phyloP scores from a whole-genome alignment of 30 jellyfish, hydroid and myxozoan genomes.

The Phacellophora camtschatica region DNA sequence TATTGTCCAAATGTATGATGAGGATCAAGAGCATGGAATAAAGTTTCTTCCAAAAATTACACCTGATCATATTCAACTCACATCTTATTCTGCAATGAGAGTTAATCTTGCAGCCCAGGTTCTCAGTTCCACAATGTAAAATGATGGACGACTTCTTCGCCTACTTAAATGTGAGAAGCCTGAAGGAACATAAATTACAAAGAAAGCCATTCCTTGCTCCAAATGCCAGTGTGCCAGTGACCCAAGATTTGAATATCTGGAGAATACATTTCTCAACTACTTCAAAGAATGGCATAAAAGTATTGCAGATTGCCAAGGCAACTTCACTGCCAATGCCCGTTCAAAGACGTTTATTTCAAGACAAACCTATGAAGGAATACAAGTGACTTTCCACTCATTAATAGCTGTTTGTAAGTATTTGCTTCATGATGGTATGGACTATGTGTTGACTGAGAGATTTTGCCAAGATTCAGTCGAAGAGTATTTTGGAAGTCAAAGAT shows the following conservation, averaged over 20 bases:
- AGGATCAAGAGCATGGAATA: conserved; percentile 3
- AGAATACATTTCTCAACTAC: conserved; percentile 8
- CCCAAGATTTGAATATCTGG: conserved; percentile 2
- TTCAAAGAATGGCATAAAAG: conserved; percentile 25
- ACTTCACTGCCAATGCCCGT: conserved; percentile 12
- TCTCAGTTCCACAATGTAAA: conserved; percentile 6
- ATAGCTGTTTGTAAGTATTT: neutral
- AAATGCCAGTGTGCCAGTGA: neutral
- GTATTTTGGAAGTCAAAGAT: conserved; percentile 31
- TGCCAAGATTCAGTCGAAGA: neutral
- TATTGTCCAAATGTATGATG: neutral
- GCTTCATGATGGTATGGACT: neutral
- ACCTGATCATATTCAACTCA: neutral
- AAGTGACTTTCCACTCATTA: neutral
- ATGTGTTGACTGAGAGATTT: neutral
- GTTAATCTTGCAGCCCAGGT: conserved; percentile 33
- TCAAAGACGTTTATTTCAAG: conserved; percentile 4
- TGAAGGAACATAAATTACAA: neutral
- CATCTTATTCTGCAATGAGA: conserved; percentile 30
- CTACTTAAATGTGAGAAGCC: conserved; percentile 29
- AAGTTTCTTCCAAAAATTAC: conserved; percentile 30
- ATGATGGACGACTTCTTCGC: conserved; percentile 29
- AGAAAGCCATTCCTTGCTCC: conserved; percentile 33
- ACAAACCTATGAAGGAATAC: conserved; percentile 26
- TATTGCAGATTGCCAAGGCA: conserved; percentile 13